A percentile compares a stretch with the other conserved stretches of the same genome.
Conservation (phyloP, 2,888 invertebrate species). For the Lasiommata megera region DNA sequence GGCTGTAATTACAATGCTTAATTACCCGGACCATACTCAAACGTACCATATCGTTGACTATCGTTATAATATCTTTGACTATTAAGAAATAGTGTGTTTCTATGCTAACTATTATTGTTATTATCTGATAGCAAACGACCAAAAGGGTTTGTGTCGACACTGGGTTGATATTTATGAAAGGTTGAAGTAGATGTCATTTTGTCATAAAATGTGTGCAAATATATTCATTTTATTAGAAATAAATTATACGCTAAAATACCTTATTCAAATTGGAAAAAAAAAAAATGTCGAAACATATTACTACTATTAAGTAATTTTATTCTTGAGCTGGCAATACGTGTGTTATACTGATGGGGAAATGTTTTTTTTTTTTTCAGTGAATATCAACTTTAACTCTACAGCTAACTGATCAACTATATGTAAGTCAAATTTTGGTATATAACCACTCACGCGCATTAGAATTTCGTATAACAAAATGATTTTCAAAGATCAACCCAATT, state of each 20-base stretch:
- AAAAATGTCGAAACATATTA: not conserved
- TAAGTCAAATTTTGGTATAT: too few relatives aligned
- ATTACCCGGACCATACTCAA: too few relatives aligned
- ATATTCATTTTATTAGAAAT: not conserved
- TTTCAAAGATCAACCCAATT: conserved; percentile 17
- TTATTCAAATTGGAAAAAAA: not conserved
- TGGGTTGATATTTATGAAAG: conserved; percentile 4
- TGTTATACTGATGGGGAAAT: not conserved
- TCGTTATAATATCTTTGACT: conserved; percentile 19
- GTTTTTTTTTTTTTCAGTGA: not conserved
- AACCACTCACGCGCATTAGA: too few relatives aligned
- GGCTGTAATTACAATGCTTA: conserved; percentile 28
- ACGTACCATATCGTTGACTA: not conserved
- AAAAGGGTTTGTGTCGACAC: conserved; percentile 14
- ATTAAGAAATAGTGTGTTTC: conserved; percentile 24
- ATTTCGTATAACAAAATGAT: not conserved
- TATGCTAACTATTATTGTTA: not conserved
- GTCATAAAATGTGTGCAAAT: not conserved
- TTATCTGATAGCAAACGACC: conserved; percentile 1
- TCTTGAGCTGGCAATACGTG: not conserved
- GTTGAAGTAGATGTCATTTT: not conserved
- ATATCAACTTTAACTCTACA: not conserved
- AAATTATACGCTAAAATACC: not conserved
- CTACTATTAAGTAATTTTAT: not conserved
- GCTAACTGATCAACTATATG: too few relatives aligned